Conservation (phyloP, 35 echinoderm and acorn worm species). For the Acanthaster planci region DNA sequence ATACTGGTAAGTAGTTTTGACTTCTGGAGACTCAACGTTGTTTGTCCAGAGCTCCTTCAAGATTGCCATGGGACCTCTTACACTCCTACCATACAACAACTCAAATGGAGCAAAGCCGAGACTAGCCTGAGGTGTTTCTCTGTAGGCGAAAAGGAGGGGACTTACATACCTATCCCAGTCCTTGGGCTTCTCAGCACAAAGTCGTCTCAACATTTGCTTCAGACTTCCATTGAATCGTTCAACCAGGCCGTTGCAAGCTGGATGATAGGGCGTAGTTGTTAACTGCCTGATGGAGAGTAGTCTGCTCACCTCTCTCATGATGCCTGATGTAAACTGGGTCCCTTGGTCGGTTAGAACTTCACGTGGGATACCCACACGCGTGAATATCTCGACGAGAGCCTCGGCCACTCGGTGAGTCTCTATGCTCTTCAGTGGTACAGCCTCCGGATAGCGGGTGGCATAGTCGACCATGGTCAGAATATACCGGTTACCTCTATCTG, state of each 20-base stretch:
- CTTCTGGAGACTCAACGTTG: conserved; percentile 27
- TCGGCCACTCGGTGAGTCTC: conserved; percentile 51
- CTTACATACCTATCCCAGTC: conserved; percentile 65
- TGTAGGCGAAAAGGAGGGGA: conserved; percentile 54
- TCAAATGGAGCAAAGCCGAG: conserved; percentile 69
- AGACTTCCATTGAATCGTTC: conserved; percentile 72
- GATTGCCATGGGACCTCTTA: conserved; percentile 67
- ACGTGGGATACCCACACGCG: conserved; percentile 49
- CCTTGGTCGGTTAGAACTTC: conserved; percentile 67
- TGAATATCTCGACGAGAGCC: conserved; percentile 40
- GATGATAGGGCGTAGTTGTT: conserved; percentile 75
- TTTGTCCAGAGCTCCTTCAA: conserved; percentile 66
- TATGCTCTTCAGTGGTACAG: conserved; percentile 30
- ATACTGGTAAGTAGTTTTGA: conserved; percentile 63
- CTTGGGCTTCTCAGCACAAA: conserved; percentile 52
- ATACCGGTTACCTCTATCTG: conserved; percentile 39
- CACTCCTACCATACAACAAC: conserved; percentile 51
- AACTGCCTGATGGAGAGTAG: conserved; percentile 65
- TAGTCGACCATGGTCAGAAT: conserved; percentile 61
- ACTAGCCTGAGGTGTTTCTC: conserved; percentile 53
- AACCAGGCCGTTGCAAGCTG: conserved; percentile 65
- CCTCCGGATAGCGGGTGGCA: conserved; percentile 65
- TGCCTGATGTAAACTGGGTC: conserved; percentile 54
- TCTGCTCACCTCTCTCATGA: conserved; percentile 65
- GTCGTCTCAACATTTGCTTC: conserved; percentile 57